A percentile compares a stretch with the other conserved stretches of the same genome.
Evolutionary conservation across 2,888 invertebrate species (phyloP).

Genomic region (Girardia tigrina): DNA sequence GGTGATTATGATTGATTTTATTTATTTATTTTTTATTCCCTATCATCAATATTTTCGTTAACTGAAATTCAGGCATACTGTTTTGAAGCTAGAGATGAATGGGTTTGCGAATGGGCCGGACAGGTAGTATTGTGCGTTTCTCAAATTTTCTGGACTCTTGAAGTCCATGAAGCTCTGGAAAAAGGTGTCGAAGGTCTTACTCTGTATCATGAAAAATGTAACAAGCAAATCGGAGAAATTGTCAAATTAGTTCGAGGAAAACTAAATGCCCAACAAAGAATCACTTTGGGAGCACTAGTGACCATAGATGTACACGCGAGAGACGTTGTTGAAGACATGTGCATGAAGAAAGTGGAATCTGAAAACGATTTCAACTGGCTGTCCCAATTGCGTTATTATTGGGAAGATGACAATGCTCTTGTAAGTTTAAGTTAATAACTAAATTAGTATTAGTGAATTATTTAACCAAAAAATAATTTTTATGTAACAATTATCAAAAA

Average conservation of each 20-base stretch:
- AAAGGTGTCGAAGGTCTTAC: constrained; percentile 52
- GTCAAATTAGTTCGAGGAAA: constrained; percentile 68
- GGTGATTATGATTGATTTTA: constrained; percentile 43
- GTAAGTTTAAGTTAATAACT: constrained; percentile 36
- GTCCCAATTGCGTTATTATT: constrained; percentile 66
- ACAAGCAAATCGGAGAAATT: constrained; percentile 60
- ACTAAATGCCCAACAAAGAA: constrained; percentile 69
- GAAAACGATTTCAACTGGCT: constrained; percentile 80
- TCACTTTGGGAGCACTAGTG: constrained; percentile 74
- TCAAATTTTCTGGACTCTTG: constrained; percentile 69
- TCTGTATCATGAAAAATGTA: constrained; percentile 55
- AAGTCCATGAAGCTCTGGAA: constrained; percentile 63
- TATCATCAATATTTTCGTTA: not conserved
- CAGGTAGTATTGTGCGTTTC: constrained; percentile 68
- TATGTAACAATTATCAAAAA: no score
- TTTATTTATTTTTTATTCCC: not conserved
- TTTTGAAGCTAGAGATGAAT: constrained; percentile 55
- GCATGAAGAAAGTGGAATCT: constrained; percentile 50
- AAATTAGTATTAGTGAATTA: no score
- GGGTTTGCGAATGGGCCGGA: constrained; percentile 83
- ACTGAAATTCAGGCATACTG: constrained; percentile 43
- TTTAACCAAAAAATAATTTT: no score
- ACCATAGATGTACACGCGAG: constrained; percentile 82
- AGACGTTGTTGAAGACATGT: constrained; percentile 62
- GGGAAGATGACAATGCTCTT: constrained; percentile 54